Conservation (phyloP, 2,888 invertebrate species). For the Eustalomyia histrio region DNA sequence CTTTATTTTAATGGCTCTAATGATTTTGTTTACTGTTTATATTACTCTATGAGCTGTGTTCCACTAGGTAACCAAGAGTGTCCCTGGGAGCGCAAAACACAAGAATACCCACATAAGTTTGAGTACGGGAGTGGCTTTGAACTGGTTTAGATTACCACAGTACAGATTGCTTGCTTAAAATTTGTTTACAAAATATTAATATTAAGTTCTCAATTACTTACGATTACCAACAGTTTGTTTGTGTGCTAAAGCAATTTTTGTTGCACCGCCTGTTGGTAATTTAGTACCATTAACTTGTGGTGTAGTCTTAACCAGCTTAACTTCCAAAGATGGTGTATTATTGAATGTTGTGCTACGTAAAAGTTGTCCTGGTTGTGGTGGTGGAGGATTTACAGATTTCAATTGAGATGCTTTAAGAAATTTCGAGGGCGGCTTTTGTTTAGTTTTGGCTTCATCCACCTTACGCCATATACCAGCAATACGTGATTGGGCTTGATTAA, state of each 20-base stretch:
- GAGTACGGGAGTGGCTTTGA: too few relatives aligned
- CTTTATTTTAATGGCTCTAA: too few relatives aligned
- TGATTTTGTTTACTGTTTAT: too few relatives aligned
- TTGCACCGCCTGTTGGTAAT: slow-evolving; percentile 45
- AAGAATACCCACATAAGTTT: too few relatives aligned
- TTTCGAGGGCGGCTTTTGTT: slow-evolving; percentile 42
- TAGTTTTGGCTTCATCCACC: slow-evolving; percentile 75
- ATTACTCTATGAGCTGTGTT: too few relatives aligned
- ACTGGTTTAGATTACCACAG: too few relatives aligned
- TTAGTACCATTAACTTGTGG: slow-evolving; percentile 50
- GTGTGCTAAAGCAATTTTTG: slow-evolving; percentile 52
- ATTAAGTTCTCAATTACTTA: slow-evolving; percentile 33
- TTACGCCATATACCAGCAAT: slow-evolving; percentile 79
- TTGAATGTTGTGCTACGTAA: slow-evolving; percentile 78
- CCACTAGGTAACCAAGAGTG: too few relatives aligned
- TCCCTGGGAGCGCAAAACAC: too few relatives aligned
- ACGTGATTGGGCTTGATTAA: slow-evolving; percentile 77
- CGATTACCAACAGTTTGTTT: slow-evolving; percentile 39
- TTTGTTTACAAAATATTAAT: too few relatives aligned
- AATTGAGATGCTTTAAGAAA: slow-evolving; percentile 42
- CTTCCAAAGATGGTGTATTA: slow-evolving; percentile 70
- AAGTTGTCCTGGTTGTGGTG: slow-evolving; percentile 67
- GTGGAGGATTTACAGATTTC: slow-evolving; percentile 69
- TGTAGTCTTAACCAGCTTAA: slow-evolving; percentile 33
- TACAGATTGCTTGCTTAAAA: too few relatives aligned